A percentile compares a stretch with the other conserved stretches of the same genome.
phyloP scores from a whole-genome alignment of 2,888 invertebrate species.

The Cremastinae sp. region DNA sequence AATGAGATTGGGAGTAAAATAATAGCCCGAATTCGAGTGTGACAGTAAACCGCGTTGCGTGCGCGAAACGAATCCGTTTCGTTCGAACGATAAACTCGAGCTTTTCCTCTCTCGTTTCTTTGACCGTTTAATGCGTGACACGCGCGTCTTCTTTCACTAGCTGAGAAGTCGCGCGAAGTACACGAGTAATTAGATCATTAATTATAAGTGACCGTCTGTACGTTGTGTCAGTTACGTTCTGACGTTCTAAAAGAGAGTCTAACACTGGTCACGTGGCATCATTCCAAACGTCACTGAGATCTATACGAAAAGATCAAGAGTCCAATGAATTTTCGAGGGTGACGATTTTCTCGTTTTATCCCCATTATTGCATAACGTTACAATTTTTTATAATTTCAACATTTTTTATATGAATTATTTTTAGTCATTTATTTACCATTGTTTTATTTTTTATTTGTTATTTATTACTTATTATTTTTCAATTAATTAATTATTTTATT shows the following conservation, averaged over 20 bases:
- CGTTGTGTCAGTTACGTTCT: constrained; percentile 25
- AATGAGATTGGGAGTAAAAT: neutral
- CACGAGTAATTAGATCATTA: constrained; percentile 55
- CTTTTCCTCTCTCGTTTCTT: constrained; percentile 3
- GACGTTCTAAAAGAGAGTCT: constrained; percentile 54
- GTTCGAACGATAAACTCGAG: constrained; percentile 24
- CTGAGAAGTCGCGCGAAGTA: constrained; percentile 38
- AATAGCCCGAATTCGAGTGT: neutral
- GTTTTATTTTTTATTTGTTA: too few relatives aligned
- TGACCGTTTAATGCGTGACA: constrained; percentile 23
- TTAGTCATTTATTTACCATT: too few relatives aligned
- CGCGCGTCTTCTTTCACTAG: constrained; percentile 5
- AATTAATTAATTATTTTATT: too few relatives aligned
- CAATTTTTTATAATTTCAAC: too few relatives aligned
- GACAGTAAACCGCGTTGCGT: neutral
- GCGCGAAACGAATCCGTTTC: constrained; percentile 39
- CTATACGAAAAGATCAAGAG: constrained; percentile 45
- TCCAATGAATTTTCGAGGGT: constrained; percentile 36
- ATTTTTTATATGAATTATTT: too few relatives aligned
- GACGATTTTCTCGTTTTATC: constrained; percentile 32
- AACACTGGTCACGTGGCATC: constrained; percentile 49
- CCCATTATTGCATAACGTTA: constrained; percentile 37
- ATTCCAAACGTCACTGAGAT: constrained; percentile 46
- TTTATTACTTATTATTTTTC: too few relatives aligned
- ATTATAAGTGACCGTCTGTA: constrained; percentile 43